A percentile compares a stretch with the other conserved stretches of the same genome.
Conservation (phyloP, 2,113 vertebrate genomes). For the Etia nguti region DNA sequence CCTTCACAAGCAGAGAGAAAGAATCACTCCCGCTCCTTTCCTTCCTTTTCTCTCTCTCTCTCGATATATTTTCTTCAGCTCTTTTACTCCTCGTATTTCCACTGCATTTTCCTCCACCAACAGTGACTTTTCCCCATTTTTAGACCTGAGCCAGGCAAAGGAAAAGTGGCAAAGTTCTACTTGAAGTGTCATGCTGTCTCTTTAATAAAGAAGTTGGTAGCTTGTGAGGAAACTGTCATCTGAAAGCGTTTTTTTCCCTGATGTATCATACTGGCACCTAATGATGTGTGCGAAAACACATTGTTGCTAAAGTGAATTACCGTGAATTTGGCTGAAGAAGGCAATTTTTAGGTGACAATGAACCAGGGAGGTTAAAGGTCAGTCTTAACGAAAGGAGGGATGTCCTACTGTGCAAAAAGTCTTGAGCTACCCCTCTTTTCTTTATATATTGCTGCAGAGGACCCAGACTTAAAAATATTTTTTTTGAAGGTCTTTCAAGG, state of each 20-base stretch:
- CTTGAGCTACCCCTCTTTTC: neutral
- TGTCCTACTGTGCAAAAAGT: neutral
- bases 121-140: neutral
- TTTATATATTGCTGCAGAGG: neutral
- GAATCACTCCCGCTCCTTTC: neutral
- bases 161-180: neutral
- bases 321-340: neutral
- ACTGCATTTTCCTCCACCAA: neutral
- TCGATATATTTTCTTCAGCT: neutral
- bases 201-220: neutral
- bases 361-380: neutral
- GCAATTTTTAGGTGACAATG: neutral
- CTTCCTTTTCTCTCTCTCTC: neutral
- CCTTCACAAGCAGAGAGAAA: conserved; percentile 51
- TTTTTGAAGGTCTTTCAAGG: neutral
- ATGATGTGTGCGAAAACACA: neutral
- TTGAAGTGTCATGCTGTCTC: neutral
- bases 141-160: neutral
- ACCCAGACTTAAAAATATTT: neutral
- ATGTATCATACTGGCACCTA: neutral
- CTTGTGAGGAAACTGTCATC: neutral
- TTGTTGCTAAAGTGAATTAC: neutral
- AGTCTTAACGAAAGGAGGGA: neutral
- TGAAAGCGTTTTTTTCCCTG: neutral
- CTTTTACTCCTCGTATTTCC: neutral